Base-by-base conservation (phyloP, 2,888 invertebrate species). In the Hydraecia micacea region DNA sequence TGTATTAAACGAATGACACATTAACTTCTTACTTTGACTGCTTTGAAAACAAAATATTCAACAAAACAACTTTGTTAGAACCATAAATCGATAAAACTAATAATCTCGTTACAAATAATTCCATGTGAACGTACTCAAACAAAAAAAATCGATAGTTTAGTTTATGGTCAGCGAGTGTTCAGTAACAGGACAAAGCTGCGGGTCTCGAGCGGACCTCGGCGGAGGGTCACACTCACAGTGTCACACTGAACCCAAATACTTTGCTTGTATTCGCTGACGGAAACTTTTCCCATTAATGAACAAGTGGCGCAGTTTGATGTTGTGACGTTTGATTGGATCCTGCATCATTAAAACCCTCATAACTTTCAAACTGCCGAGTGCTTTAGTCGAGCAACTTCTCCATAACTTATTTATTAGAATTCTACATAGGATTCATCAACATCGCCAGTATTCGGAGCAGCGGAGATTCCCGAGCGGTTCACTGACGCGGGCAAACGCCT, bases 331-430 rank as follows among this genome's bases (percentile, higher is more conserved):
- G 86, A 88, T 88, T 86, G 85, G 83, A 87, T 86, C 88, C 84
- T 88, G 86, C 87, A 85, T 88, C 88, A 88, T 88, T 88, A 88
- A 88, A 87, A 87, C 86, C 84, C 86, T 88, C 86, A 84, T 88
- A 88, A 88, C 87, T 88, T 80, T 81, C 78, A 74, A 88, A 86
- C 79, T 80, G 80, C 75, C 77, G 79, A 77, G 86, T 81, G 77
- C 80, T 80, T 84, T 60, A 82, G 76, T 71, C 75, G 79, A 82
- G n/a, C 80, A 87, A 88, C 80, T 86, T 86, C 66, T 28, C 72
- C 69, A 79, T 84, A 83, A 88, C 86, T 88, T 88, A 86, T 88
- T 88, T 88, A 88, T 86, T 88, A 86, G 79, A 87, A 87, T 84
- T 79, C 79, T 82, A 78, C 75, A 83, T 74, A 65, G 77, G 63